Conservation (phyloP, 2,113 vertebrate species). For the Alligator sinensis region DNA sequence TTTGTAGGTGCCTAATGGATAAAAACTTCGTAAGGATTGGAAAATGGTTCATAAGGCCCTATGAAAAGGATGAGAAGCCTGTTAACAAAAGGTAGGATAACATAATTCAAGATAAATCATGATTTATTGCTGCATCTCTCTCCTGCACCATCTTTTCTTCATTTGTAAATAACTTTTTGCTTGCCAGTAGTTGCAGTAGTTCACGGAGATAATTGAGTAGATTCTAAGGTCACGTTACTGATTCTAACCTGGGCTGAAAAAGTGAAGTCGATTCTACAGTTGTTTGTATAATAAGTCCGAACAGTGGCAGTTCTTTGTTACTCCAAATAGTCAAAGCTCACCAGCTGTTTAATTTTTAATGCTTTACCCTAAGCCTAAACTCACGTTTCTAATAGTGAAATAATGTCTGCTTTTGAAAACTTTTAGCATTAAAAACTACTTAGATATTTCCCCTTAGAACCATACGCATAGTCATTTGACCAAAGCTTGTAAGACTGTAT, state of each 20-base stretch:
- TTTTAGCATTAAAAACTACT: neutral
- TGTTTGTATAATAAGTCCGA: neutral
- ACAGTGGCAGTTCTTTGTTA: neutral
- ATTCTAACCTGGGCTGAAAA: neutral
- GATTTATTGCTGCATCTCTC: neutral
- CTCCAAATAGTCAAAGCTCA: neutral
- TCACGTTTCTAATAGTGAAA: neutral
- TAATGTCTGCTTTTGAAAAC: neutral
- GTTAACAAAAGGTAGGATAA: conserved; percentile 91
- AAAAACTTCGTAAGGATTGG: conserved; percentile 96
- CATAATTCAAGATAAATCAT: neutral
- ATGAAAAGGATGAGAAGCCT: conserved; percentile 92
- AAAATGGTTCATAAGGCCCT: conserved; percentile 97
- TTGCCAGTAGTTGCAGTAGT: neutral
- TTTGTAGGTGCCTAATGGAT: conserved; percentile 94
- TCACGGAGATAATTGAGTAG: neutral
- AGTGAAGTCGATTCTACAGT: neutral
- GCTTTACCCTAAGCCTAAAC: neutral
- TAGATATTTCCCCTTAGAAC: neutral
- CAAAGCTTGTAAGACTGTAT: neutral
- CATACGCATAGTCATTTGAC: neutral
- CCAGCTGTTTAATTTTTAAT: neutral
- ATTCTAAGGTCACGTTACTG: neutral
- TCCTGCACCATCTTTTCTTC: neutral
- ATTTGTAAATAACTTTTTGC: neutral